Conservation (phyloP, 2,888 invertebrate species). For the Siphlonurus alternatus region DNA sequence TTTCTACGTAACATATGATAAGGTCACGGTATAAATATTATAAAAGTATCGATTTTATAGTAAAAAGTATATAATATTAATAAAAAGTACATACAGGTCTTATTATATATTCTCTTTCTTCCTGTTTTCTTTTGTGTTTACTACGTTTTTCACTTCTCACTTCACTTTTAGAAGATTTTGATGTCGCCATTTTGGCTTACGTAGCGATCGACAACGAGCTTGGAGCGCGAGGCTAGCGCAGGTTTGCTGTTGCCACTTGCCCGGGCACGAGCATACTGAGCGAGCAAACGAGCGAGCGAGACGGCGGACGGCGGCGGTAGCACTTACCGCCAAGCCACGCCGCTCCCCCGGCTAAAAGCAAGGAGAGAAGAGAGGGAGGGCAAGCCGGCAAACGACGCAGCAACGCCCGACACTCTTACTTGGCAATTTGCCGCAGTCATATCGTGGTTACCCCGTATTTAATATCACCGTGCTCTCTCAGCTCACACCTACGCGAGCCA, state of each 20-base stretch:
- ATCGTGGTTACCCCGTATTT: too few relatives aligned
- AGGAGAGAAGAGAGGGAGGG: too few relatives aligned
- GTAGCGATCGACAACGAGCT: not conserved
- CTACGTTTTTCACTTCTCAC: not conserved
- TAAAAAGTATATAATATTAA: not conserved
- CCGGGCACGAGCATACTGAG: slow-evolving; percentile 4
- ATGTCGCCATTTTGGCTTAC: slow-evolving; percentile 13
- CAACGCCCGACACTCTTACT: too few relatives aligned
- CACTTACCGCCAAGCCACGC: not conserved
- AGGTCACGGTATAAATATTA: too few relatives aligned
- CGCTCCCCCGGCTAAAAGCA: too few relatives aligned
- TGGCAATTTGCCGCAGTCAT: too few relatives aligned
- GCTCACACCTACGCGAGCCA: too few relatives aligned
- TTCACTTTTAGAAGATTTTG: slow-evolving; percentile 1
- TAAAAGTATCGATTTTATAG: too few relatives aligned
- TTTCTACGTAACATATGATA: too few relatives aligned
- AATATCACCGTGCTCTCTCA: too few relatives aligned
- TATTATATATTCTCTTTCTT: slow-evolving; percentile 14
- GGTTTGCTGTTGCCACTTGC: not conserved
- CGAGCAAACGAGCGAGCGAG: not conserved
- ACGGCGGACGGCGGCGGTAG: not conserved
- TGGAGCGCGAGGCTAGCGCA: too few relatives aligned
- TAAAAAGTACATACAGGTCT: slow-evolving; percentile 15
- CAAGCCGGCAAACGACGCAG: too few relatives aligned
- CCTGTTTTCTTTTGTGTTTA: not conserved